Evolutionary conservation across 2,797 vertebrate species (phyloP), one percentile per base, ranked within the genome.

Genomic region (Artibeus lituratus): DNA sequence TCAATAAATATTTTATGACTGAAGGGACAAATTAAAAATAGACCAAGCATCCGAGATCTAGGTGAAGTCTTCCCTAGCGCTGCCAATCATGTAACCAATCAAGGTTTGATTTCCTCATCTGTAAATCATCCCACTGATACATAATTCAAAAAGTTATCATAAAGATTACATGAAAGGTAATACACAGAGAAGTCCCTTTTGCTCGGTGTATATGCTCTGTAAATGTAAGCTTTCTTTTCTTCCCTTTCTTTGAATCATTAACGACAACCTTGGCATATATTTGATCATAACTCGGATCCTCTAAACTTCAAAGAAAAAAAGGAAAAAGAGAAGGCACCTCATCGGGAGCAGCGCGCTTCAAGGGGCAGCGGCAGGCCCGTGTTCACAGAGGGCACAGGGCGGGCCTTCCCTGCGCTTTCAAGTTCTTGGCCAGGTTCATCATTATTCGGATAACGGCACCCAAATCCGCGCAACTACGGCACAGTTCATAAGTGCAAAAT

Each of bases 401-500:
- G 73, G 55, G 69, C 0, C 59, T 87, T 82, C 44, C 3, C 22
- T 65, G 18, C 82, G 62, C 77, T 94, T 92, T 77, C 29, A 82
- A 73, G 65, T 85, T 74, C 91, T 47, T 55, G 65, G 51, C 7
- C 8, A n/a, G 81, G 73, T 83, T 81, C 89, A 82, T 87, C 65
- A n/a, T 94, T 90, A 93, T 90, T 96, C 87, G 55, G 35, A 24
- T 1, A 12, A 76, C n/a, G 35, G 18, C 55, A 74, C 53, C 59
- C 59, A 87, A 86, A 57, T 90, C 94, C 86, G 89, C 59, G 62
- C 67, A 93, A 95, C 86, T 42, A 39, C 35, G 51, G 80, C 55
- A 81, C 42, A 87, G 88, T 94, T 97, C 93, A 70, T 70, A 94
- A 97, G 85, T 85, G 72, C 87, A 94, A 93, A 96, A 77, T 91